phyloP scores from a whole-genome alignment of 1,140 invertebrate species.

The Ditylenchus dipsaci region DNA sequence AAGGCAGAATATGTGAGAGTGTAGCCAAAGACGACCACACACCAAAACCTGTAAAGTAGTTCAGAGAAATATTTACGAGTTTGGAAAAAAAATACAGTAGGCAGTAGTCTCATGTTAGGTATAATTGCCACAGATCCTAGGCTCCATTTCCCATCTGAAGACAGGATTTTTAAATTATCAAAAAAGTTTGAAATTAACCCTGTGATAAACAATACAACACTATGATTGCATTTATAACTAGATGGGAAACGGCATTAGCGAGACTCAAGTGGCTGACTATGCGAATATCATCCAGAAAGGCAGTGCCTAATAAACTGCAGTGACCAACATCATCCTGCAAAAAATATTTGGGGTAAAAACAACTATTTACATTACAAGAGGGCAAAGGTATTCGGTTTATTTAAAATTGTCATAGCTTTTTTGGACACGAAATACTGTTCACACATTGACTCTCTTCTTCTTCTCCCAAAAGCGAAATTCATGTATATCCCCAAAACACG shows the following conservation, averaged over 20 bases:
- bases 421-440: no score
- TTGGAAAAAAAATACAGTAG: conserved; percentile 70
- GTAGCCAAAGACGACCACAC: conserved; percentile 98
- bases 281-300: conserved; percentile 85
- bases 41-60: conserved; percentile 68
- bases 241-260: conserved; percentile 96
- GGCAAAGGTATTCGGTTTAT: no score
- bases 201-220: conserved; percentile 85
- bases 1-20: conserved; percentile 99
- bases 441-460: no score
- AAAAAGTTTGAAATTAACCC: conserved; percentile 60
- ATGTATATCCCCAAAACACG: no score
- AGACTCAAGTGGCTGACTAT: conserved; percentile 67
- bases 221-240: conserved; percentile 89
- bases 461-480: no score
- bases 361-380: no score
- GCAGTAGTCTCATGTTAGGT: conserved; percentile 73
- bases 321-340: conserved; percentile 89
- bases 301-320: conserved; percentile 82
- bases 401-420: no score
- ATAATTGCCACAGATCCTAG: conserved; percentile 36
- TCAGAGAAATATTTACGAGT: conserved; percentile 61
- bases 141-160: conserved; percentile 56
- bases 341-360: conserved; percentile 26
- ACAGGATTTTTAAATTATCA: neutral